These are phyloP conservation scores for Aphelocoma coerulescens DNA, from an alignment of 2,113 vertebrate genomes.

Conservation along the genomic window DNA sequence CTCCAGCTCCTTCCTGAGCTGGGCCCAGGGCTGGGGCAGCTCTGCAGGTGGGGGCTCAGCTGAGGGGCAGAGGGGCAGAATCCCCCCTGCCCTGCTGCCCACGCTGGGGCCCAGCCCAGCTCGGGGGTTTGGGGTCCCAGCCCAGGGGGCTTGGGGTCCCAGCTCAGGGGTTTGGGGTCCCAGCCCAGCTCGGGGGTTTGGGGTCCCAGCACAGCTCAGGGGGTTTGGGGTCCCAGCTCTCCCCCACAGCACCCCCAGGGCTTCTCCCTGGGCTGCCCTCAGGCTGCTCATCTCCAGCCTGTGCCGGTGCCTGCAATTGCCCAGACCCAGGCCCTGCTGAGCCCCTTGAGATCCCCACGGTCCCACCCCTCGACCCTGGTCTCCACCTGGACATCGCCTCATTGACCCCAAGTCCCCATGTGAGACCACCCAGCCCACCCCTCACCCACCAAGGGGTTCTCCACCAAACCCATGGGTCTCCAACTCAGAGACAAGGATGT, in stretches of 20 bases:
- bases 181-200: too few relatives aligned
- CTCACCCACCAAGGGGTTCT: neutral
- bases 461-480: neutral
- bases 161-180: neutral
- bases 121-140: neutral
- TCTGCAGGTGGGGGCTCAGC: neutral
- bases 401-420: accelerated
- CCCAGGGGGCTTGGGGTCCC: neutral
- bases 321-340: neutral
- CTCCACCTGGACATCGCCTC: accelerated
- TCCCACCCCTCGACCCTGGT: accelerated
- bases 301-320: neutral
- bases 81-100: neutral
- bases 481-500: neutral
- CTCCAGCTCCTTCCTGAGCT: too few relatives aligned
- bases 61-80: neutral
- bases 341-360: neutral
- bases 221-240: neutral
- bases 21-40: too few relatives aligned
- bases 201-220: too few relatives aligned
- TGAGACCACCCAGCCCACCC: neutral
- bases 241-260: neutral
- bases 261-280: neutral
- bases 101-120: neutral
- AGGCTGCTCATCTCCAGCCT: neutral